Conservation (phyloP, 2,113 vertebrate genomes). For the Pygoscelis adeliae region DNA sequence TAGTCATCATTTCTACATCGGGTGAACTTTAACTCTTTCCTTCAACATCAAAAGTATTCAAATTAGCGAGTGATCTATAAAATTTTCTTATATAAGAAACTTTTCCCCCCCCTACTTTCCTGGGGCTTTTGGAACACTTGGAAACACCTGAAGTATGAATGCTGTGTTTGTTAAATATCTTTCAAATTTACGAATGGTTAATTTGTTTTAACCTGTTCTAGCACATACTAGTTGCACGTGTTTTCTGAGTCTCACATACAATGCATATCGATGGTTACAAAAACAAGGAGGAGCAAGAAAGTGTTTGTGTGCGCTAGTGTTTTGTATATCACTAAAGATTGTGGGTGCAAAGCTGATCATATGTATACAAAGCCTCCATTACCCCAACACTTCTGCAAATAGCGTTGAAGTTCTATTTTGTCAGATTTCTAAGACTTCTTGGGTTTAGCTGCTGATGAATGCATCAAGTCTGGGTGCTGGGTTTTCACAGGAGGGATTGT, state of each 20-base stretch:
- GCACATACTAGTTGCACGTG: rapidly evolving
- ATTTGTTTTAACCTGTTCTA: neutral
- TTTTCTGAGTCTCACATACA: neutral
- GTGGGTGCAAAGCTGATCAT: neutral
- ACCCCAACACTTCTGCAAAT: neutral
- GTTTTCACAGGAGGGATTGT: neutral
- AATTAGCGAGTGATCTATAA: neutral
- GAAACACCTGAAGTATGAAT: neutral
- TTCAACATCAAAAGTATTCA: neutral
- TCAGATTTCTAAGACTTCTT: neutral
- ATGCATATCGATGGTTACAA: neutral
- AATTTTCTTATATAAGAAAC: neutral
- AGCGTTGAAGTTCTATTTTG: neutral
- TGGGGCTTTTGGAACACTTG: neutral
- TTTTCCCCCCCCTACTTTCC: neutral
- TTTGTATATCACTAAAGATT: neutral
- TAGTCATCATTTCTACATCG: neutral
- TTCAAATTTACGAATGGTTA: neutral
- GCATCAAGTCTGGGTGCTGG: neutral
- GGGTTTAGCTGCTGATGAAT: neutral
- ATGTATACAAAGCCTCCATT: neutral
- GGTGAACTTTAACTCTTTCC: neutral
- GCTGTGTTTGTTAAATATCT: neutral
- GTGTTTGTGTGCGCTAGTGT: neutral
- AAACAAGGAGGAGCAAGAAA: neutral